Conservation (phyloP, 2,888 invertebrate genomes). For the Drosophila paramelanica region DNA sequence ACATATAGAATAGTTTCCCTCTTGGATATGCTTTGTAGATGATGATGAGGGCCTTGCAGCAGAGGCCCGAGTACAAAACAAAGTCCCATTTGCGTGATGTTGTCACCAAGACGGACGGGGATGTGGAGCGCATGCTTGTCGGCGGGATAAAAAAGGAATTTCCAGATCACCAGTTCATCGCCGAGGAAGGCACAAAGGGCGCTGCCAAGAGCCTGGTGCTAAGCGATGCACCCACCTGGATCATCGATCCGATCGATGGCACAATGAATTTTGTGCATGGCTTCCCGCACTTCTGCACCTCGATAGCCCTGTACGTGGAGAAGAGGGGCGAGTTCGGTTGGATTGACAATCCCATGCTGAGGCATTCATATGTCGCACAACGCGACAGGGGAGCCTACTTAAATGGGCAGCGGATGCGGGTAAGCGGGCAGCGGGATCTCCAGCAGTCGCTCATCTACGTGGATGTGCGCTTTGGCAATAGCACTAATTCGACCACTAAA, state of each 20-base stretch:
- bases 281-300: slow-evolving; percentile 57
- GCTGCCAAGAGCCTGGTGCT: slow-evolving; percentile 85
- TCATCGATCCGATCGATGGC: slow-evolving; percentile 65
- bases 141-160: slow-evolving; percentile 88
- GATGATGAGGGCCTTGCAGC: slow-evolving; percentile 22
- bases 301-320: slow-evolving; percentile 43
- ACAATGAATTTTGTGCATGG: slow-evolving; percentile 54
- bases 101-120: slow-evolving; percentile 96
- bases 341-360: slow-evolving; percentile 47
- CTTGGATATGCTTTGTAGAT: slow-evolving; percentile 2
- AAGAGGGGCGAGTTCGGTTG: slow-evolving; percentile 17
- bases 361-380: slow-evolving; percentile 26
- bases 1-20: neutral
- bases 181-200: slow-evolving; percentile 92
- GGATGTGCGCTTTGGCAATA: slow-evolving; percentile 1
- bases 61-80: slow-evolving; percentile 82
- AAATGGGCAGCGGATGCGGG: slow-evolving; percentile 14
- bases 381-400: slow-evolving; percentile 10
- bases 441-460: slow-evolving; percentile 21
- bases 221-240: slow-evolving; percentile 59
- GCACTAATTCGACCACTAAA: neutral
- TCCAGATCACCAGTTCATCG: slow-evolving; percentile 93
- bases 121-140: slow-evolving; percentile 94
- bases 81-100: slow-evolving; percentile 95
- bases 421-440: slow-evolving; percentile 31